Percentiles rank a stretch among this genome's conserved stretches.
phyloP scores from a whole-genome alignment of 2,888 invertebrate species.

The Orchesella flavescens region DNA sequence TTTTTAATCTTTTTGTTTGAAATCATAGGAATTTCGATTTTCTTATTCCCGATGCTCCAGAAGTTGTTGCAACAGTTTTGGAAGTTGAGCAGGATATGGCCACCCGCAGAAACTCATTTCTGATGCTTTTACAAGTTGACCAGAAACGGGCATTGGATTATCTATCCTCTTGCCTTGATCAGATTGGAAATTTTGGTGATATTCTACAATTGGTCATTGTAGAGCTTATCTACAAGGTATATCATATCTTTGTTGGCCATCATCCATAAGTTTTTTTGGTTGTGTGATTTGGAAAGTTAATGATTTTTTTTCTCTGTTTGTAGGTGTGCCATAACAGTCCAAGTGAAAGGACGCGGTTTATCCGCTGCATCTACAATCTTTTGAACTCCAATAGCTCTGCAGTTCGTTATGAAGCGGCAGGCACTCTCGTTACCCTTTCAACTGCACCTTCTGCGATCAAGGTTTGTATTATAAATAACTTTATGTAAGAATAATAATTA shows the following conservation, averaged over 20 bases:
- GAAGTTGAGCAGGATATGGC: conserved; percentile 99
- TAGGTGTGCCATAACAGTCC: conserved; percentile 97
- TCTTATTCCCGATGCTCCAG: conserved; percentile 98
- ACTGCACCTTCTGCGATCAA: conserved; percentile 97
- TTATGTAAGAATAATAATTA: background rate
- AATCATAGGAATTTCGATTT: conserved; percentile 94
- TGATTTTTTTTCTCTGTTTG: conserved; percentile 9
- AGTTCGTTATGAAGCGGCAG: conserved; percentile 98
- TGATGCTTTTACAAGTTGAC: conserved; percentile 98
- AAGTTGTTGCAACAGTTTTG: conserved; percentile 93
- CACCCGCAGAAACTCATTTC: conserved; percentile 98
- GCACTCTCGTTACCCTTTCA: conserved; percentile 97
- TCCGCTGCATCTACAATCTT: conserved; percentile 97
- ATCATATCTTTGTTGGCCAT: background rate
- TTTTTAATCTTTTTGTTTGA: conserved; percentile 23
- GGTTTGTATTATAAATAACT: conserved; percentile 74
- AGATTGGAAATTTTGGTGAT: conserved; percentile 95
- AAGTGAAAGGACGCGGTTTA: conserved; percentile 94
- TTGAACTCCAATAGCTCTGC: conserved; percentile 96
- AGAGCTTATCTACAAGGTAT: conserved; percentile 97
- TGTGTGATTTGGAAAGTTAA: no score
- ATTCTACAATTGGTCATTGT: conserved; percentile 98
- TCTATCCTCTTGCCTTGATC: conserved; percentile 93
- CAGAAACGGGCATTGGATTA: conserved; percentile 94
- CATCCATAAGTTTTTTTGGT: no score